Percentiles rank a stretch among this genome's conserved stretches.
Conservation (phyloP, 2,113 vertebrate genomes). For the Heloderma charlesbogerti region DNA sequence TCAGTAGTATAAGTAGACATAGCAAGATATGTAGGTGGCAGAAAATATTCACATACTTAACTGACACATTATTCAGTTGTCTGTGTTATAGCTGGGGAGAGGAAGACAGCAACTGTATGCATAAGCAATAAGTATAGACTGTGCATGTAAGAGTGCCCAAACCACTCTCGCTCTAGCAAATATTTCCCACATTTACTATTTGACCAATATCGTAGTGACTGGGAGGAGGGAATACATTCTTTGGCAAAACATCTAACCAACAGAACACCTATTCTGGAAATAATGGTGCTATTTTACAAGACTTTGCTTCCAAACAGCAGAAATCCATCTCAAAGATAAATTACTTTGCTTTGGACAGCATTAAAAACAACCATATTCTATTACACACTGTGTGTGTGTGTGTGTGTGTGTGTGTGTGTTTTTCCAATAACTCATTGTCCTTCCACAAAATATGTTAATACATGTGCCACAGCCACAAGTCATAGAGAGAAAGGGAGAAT, state of each 20-base stretch:
- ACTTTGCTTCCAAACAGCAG: slow-evolving; percentile 31
- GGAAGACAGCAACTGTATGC: slow-evolving; percentile 29
- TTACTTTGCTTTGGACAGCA: not conserved
- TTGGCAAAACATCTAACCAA: slow-evolving; percentile 8
- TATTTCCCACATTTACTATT: slow-evolving; percentile 47
- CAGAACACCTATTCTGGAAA: slow-evolving; percentile 17
- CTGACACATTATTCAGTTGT: slow-evolving; percentile 25
- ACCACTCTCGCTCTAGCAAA: slow-evolving; percentile 47
- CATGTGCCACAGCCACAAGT: not conserved
- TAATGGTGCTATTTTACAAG: slow-evolving; percentile 36
- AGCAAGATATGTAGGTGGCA: slow-evolving; percentile 35
- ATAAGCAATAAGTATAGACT: slow-evolving; percentile 51
- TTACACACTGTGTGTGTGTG: accelerated
- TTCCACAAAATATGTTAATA: not conserved
- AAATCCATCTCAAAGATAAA: slow-evolving; percentile 23
- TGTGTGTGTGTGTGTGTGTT: not conserved
- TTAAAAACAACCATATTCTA: not conserved
- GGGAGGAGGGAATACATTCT: not conserved
- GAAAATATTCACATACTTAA: slow-evolving; percentile 37
- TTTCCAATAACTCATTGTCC: not conserved
- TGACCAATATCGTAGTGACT: slow-evolving; percentile 23
- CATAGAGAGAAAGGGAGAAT: not conserved
- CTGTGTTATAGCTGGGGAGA: slow-evolving; percentile 27
- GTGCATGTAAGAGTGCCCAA: slow-evolving; percentile 47
- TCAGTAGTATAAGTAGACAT: slow-evolving; percentile 23